Evolutionary conservation across 35 echinoderm and acorn worm genomes (phyloP).

Genomic region (Heliocidaris erythrogramma): DNA sequence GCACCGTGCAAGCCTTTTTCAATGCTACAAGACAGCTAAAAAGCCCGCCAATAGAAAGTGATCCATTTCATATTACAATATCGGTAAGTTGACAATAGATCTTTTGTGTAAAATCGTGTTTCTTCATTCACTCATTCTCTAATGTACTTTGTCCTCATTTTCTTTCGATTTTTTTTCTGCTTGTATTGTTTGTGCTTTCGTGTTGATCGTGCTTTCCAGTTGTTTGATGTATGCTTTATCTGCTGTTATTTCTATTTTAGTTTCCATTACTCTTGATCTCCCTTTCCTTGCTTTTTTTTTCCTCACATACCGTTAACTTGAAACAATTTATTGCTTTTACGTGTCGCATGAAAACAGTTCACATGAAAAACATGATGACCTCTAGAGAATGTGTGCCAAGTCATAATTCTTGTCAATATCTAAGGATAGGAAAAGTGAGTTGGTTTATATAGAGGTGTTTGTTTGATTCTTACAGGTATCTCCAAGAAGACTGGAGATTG

Average conservation of each 20-base stretch:
- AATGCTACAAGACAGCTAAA: slow-evolving; percentile 79
- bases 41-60: slow-evolving; percentile 79
- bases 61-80: slow-evolving; percentile 72
- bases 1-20: slow-evolving; percentile 90
- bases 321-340: too few relatives aligned
- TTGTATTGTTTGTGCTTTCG: too few relatives aligned
- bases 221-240: background rate
- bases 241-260: background rate
- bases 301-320: background rate
- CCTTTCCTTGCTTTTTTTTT: background rate
- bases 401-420: background rate
- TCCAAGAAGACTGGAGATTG: slow-evolving; percentile 71
- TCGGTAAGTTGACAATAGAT: slow-evolving; percentile 52
- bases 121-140: too few relatives aligned
- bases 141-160: too few relatives aligned
- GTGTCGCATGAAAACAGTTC: background rate
- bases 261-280: background rate
- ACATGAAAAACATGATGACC: background rate
- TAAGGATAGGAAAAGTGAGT: background rate
- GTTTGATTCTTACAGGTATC: slow-evolving; percentile 57
- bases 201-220: too few relatives aligned
- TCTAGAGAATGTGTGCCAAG: background rate
- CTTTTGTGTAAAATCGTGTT: too few relatives aligned
- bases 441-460: background rate
- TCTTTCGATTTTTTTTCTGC: too few relatives aligned